Percentiles rank a stretch among this genome's conserved stretches.
Conservation (phyloP, 2,797 vertebrate species). For the Hybognathus amarus region DNA sequence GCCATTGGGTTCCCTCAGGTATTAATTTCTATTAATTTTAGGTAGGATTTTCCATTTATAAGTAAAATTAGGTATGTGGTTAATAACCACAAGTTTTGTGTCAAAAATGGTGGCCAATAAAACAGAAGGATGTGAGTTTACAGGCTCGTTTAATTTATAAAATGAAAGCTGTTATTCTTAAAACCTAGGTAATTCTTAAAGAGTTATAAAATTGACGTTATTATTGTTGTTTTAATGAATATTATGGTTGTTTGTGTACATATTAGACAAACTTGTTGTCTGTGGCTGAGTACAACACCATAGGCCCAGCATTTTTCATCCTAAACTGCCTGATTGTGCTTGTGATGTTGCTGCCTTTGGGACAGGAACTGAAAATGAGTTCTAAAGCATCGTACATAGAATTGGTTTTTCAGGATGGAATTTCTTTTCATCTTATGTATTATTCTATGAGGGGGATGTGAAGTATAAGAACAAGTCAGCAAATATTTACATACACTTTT, state of each 20-base stretch:
- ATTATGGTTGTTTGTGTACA: neutral
- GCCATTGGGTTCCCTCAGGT: conserved; percentile 13
- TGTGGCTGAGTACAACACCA: neutral
- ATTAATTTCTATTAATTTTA: too few species aligned
- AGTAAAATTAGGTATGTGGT: conserved; percentile 11
- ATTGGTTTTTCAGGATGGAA: conserved; percentile 6
- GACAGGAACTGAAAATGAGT: conserved; percentile 9
- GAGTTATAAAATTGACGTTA: neutral
- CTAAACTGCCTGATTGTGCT: neutral
- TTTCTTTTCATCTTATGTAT: conserved; percentile 44
- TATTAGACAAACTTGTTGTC: neutral
- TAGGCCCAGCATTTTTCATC: neutral
- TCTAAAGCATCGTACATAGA: conserved; percentile 5
- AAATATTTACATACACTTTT: conserved; percentile 44
- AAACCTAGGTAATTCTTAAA: neutral
- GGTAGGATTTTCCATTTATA: conserved; percentile 19
- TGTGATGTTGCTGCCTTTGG: neutral
- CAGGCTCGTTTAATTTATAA: neutral
- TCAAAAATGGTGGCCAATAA: neutral
- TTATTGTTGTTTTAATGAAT: neutral
- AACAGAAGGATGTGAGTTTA: neutral
- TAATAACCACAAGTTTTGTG: neutral
- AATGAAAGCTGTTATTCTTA: neutral
- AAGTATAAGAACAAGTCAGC: conserved; percentile 45
- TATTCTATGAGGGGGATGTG: conserved; percentile 42